Evolutionary conservation across 2,888 invertebrate genomes (phyloP), one percentile per base, ranked within the genome.

Genomic region (Macropis europaea): DNA sequence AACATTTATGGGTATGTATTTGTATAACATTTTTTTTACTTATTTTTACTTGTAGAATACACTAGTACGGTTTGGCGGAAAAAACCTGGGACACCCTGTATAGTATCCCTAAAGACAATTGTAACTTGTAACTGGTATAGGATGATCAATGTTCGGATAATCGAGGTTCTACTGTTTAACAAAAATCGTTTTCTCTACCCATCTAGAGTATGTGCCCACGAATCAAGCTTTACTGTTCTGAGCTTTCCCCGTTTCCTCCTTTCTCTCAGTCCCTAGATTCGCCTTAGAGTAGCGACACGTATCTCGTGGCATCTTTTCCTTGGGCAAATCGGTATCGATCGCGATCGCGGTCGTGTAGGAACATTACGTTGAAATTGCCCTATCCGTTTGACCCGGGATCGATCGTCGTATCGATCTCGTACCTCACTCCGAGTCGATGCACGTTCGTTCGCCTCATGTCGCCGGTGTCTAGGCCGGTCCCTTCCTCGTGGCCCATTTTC

Each of bases 331-430:
- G 73, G 63, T 69, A 77, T 75, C 78, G 82, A 84, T 79, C 81
- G 80, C 70, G 82, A 82, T 82, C 81, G 68, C 45, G 77, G 54
- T 75, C 75, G 79, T 76, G 73, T 76, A 69, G 60, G 68, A 69
- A 56, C 77, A 76, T 78, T 73, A 78, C 71, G 72, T 56, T 81
- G 73, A 79, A 77, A 77, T 81, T 79, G 79, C 76, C 54, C 81
- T 77, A 78, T 81, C 76, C 81, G 73, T 79, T 81, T 82, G 76
- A 81, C 80, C 78, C 70, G 60, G 69, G 61, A 79, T 79, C 77
- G 77, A 77, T 77, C 79, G 71, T 64, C 67, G 62, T 54, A 52
- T 73, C 68, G 76, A 78, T 68, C 69, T 76, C 72, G 66, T 36
- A 61, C 56, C 62, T 52, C 74, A 48, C 56, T 62, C 63, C 15